Base-by-base conservation (phyloP, 2,888 invertebrate species). In the Operophtera brumata region DNA sequence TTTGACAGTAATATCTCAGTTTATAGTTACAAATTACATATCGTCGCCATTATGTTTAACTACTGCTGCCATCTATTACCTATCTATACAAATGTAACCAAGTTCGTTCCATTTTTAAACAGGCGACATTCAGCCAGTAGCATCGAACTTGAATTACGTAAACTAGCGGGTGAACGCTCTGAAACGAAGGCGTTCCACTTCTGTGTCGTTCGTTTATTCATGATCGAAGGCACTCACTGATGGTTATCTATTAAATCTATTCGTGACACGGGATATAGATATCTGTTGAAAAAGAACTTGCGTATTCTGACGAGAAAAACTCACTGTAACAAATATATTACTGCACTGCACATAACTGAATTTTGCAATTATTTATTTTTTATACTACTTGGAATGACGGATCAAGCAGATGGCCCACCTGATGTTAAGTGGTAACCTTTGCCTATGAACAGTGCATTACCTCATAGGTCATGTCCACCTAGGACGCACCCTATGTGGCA, bases 101-200 rank as follows among this genome's bases (percentile, higher is more conserved):
- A 47, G 47, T 32, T 41, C 11, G 52, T 47, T 52, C 52, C 52
- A 44, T 47, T 47, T 51, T 51, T 47, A 57, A 48, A 57, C 55
- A 39, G 48, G 41, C 46, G 45, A 50, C 56, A 54, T 55, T 50
- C 46, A 54, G 39, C 26, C 40, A 36, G 54, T 54, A 58, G 44
- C 59, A 51, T 59, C 62, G 60, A 61, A 64, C 59, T 62, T 64
- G 62, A 59, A 59, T 63, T 63, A 65, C 56, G 48, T 59, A 62
- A 64, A 57, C 58, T 44, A 43, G 49, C 58, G 69, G 75, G 75
- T 75, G 65, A 75, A 72, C 57, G 72, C 28, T 52, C 68, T 65
- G 62, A 61, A 67, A 65, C 63, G 48, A 45, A 64, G 66, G 58
- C 63, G 62, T 60, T 53, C 59, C 53, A 57, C 56, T 64, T 64